These are phyloP conservation scores for Notospermus geniculatus DNA, from an alignment of 1,140 invertebrate species.

Conservation along the genomic window DNA sequence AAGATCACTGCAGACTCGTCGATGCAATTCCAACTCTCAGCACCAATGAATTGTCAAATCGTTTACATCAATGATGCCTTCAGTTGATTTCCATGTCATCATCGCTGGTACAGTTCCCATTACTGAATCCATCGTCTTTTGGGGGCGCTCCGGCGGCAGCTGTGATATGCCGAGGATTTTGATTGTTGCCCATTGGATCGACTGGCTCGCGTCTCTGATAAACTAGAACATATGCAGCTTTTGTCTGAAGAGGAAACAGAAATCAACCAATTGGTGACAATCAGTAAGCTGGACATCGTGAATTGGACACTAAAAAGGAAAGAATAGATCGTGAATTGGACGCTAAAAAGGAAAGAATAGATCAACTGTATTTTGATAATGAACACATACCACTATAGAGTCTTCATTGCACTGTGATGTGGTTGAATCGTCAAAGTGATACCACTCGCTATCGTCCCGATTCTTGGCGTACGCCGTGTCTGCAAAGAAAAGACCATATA, in stretches of 20 bases:
- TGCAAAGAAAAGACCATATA: constrained; percentile 32
- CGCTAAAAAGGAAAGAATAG: not conserved
- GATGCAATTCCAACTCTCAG: too few species aligned
- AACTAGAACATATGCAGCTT: constrained; percentile 60
- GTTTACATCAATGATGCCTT: not conserved
- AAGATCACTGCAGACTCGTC: too few species aligned
- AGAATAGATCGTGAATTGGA: not conserved
- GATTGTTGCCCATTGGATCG: constrained; percentile 5
- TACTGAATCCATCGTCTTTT: not conserved
- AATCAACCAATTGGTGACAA: not conserved
- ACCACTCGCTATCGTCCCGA: constrained; percentile 58
- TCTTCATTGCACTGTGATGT: constrained; percentile 50
- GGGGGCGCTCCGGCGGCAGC: constrained; percentile 26
- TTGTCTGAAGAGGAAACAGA: constrained; percentile 51
- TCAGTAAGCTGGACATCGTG: not conserved
- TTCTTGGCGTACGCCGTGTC: constrained; percentile 62
- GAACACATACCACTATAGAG: constrained; percentile 41
- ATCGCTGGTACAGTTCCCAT: constrained; percentile 13
- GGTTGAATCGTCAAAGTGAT: constrained; percentile 64
- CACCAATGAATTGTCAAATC: not conserved
- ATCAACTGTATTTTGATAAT: not conserved
- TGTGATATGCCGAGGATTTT: constrained; percentile 16
- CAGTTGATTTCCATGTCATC: constrained; percentile 26
- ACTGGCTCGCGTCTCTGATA: constrained; percentile 50
- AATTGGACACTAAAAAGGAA: not conserved